A percentile compares a stretch with the other conserved stretches of the same genome.
These are phyloP conservation scores for Typhlichthys subterraneus DNA, from an alignment of 2,797 vertebrate genomes.

Conservation along the genomic window DNA sequence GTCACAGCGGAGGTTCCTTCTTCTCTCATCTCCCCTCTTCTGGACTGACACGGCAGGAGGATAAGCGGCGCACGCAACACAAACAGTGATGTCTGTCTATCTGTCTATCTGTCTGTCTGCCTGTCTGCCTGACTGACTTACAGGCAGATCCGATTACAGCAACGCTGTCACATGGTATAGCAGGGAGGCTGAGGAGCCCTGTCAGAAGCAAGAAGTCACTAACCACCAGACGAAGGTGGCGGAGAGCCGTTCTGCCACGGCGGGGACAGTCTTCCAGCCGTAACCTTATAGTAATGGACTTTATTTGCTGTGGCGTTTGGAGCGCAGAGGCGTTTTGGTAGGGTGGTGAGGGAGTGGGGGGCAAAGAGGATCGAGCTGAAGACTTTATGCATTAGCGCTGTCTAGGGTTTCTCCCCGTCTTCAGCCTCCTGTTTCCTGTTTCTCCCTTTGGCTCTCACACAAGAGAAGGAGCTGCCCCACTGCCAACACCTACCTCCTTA, in stretches of 20 bases:
- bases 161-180: conserved; percentile 73
- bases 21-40: conserved; percentile 58
- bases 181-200: conserved; percentile 69
- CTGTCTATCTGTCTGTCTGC: conserved; percentile 23
- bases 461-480: conserved; percentile 50
- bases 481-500: conserved; percentile 69
- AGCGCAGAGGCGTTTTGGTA: conserved; percentile 32
- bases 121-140: conserved; percentile 51
- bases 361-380: conserved; percentile 39
- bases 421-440: conserved; percentile 46
- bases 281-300: conserved; percentile 50
- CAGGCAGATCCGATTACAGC: conserved; percentile 75
- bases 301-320: conserved; percentile 65
- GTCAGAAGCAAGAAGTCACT: conserved; percentile 63
- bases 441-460: conserved; percentile 54
- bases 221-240: conserved; percentile 52
- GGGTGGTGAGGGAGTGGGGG: conserved; percentile 18
- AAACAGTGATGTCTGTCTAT: conserved; percentile 68
- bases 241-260: conserved; percentile 58
- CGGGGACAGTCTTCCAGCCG: conserved; percentile 50
- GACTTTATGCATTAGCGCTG: conserved; percentile 56
- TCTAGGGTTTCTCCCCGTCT: conserved; percentile 57
- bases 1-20: conserved; percentile 55
- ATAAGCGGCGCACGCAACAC: conserved; percentile 63
- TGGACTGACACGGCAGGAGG: conserved; percentile 61